A percentile compares a stretch with the other conserved stretches of the same genome.
Conservation (phyloP, 64 coral and sea anemone species). For the Stichodactyla mertensii region DNA sequence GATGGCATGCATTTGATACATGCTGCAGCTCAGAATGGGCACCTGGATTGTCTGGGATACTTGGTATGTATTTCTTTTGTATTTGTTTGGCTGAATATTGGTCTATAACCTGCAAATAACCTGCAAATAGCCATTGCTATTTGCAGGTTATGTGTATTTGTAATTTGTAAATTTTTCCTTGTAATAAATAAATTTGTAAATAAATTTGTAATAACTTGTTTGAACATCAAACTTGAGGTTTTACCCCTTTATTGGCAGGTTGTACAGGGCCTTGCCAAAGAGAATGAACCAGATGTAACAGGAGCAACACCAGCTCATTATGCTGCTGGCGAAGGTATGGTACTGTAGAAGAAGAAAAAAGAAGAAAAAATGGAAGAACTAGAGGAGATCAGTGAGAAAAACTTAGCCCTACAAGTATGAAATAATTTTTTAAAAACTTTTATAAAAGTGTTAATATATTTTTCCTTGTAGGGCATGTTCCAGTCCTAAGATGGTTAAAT, state of each 20-base stretch:
- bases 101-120: no score
- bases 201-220: not conserved
- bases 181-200: no score
- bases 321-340: conserved; percentile 73
- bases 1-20: conserved; percentile 89
- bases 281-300: conserved; percentile 27
- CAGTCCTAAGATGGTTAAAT: conserved; percentile 78
- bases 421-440: not conserved
- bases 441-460: not conserved
- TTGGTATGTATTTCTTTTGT: conserved; percentile 40
- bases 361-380: no score
- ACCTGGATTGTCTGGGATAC: conserved; percentile 76
- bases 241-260: conserved; percentile 27
- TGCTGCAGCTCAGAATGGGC: conserved; percentile 87
- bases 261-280: conserved; percentile 28
- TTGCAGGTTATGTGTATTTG: no score
- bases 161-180: no score
- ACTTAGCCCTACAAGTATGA: not conserved
- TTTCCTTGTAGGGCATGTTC: conserved; percentile 47
- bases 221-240: not conserved
- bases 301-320: conserved; percentile 88
- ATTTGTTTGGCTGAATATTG: not conserved
- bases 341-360: not conserved
- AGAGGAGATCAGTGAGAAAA: no score
- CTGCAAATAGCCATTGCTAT: no score